These are phyloP conservation scores for Hydropsyche betteni DNA, from an alignment of 2,888 invertebrate species.

Conservation along the genomic window DNA sequence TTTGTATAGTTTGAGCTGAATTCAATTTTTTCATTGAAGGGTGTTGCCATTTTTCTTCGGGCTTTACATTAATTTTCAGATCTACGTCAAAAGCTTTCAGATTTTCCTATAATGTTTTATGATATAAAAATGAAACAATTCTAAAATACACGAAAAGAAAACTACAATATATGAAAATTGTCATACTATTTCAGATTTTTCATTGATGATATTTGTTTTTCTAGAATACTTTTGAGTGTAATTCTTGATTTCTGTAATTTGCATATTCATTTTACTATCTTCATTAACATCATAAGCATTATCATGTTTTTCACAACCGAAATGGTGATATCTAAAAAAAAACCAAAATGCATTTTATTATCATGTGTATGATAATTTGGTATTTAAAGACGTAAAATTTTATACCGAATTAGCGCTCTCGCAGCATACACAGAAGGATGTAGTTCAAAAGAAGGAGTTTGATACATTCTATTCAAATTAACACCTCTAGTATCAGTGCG, in stretches of 20 bases:
- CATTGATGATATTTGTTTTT: not conserved
- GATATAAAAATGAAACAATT: constrained; percentile 10
- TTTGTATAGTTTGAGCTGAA: not conserved
- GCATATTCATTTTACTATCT: constrained; percentile 44
- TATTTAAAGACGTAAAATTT: too few species aligned
- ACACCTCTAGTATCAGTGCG: constrained; percentile 87
- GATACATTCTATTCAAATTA: constrained; percentile 87
- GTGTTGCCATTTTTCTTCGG: constrained; percentile 2
- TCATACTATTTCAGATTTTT: not conserved
- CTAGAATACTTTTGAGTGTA: too few species aligned
- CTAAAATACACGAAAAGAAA: constrained; percentile 6
- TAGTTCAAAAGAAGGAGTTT: constrained; percentile 75
- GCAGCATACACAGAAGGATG: constrained; percentile 91
- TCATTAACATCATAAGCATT: constrained; percentile 53
- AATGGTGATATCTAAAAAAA: constrained; percentile 72
- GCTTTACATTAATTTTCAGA: constrained; percentile 40
- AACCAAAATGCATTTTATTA: not conserved
- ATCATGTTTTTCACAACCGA: constrained; percentile 71
- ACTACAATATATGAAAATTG: not conserved
- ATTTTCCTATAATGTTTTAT: constrained; percentile 40
- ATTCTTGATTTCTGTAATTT: too few species aligned
- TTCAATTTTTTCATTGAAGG: not conserved
- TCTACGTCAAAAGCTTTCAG: constrained; percentile 39
- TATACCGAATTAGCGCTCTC: constrained; percentile 74
- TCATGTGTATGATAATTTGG: too few species aligned